Evolutionary conservation across 2,113 vertebrate genomes (phyloP).

Genomic region (Crotalus tigris): DNA sequence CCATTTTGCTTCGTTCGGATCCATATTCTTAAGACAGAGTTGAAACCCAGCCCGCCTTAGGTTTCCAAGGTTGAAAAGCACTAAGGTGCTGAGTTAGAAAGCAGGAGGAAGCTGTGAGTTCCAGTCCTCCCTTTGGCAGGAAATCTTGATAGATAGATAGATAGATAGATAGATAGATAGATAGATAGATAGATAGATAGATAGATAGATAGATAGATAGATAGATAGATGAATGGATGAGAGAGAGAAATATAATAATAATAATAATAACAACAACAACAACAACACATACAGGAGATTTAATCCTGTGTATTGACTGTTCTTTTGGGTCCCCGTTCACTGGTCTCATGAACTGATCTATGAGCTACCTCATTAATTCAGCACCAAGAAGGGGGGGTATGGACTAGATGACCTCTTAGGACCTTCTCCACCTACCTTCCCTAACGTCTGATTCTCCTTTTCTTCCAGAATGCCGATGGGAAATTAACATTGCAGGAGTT

Average conservation of each 20-base stretch:
- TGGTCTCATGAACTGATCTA: neutral
- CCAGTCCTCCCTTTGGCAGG: neutral
- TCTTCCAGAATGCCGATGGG: slow-evolving; percentile 88
- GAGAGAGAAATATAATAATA: neutral
- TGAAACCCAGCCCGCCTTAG: neutral
- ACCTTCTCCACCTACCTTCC: accelerated
- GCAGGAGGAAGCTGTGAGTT: neutral
- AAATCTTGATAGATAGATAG: neutral
- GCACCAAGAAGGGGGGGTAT: neutral
- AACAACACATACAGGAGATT: neutral
- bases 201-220: too few species aligned
- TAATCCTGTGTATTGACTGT: neutral
- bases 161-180: neutral
- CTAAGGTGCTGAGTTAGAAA: neutral
- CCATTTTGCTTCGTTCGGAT: neutral
- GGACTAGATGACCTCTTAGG: neutral
- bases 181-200: neutral
- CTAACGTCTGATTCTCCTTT: accelerated
- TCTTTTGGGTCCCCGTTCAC: neutral
- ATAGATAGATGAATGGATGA: neutral
- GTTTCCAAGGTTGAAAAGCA: too few species aligned
- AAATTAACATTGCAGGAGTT: slow-evolving; percentile 98
- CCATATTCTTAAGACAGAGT: neutral
- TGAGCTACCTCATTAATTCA: too few species aligned
- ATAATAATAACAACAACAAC: too few species aligned